phyloP scores from a whole-genome alignment of 2,113 vertebrate species.

The Gnathonemus echidnorhynchus region DNA sequence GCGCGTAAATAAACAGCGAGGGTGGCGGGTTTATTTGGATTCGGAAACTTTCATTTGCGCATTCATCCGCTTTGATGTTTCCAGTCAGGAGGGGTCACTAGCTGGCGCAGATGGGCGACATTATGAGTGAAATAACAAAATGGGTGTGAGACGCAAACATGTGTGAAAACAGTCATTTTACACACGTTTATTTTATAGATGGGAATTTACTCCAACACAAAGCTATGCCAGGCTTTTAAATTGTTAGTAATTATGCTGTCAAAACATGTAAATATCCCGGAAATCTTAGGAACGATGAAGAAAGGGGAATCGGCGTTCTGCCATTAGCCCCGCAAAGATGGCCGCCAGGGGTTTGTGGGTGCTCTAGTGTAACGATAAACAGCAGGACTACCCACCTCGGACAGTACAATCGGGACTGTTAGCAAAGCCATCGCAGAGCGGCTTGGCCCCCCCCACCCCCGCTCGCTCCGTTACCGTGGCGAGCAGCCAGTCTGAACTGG shows the following conservation, averaged over 20 bases:
- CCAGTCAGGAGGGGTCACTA: background rate
- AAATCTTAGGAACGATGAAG: background rate
- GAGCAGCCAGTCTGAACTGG: constrained; percentile 1
- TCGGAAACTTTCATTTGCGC: background rate
- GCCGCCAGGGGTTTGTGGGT: background rate
- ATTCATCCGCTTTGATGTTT: background rate
- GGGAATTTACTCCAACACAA: background rate
- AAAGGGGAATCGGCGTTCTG: background rate
- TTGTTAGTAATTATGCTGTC: background rate
- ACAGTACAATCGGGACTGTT: background rate
- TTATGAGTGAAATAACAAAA: background rate
- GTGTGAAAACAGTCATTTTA: background rate
- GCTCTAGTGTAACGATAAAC: background rate
- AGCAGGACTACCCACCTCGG: background rate
- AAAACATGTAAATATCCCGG: background rate
- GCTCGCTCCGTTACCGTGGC: background rate
- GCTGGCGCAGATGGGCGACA: background rate
- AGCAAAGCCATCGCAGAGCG: background rate
- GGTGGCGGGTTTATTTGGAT: background rate
- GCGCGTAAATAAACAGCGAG: background rate
- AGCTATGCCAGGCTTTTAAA: background rate
- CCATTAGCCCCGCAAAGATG: background rate
- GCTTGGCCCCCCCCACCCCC: background rate
- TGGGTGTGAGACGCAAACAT: background rate
- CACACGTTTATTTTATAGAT: background rate